Base-by-base conservation (phyloP, 2,113 vertebrate genomes). In the Otus sunia region DNA sequence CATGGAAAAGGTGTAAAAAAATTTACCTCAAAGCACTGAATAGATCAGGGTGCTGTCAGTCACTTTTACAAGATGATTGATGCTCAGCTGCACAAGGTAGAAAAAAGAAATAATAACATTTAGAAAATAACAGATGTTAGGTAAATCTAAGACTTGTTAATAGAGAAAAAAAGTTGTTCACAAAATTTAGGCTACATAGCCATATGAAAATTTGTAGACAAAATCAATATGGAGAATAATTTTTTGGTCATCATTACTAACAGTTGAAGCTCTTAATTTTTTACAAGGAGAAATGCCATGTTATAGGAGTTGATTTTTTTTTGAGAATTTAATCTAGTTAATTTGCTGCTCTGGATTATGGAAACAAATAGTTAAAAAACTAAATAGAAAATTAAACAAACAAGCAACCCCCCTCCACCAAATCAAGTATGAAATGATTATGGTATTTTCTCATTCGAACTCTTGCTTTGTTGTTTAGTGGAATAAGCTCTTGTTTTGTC, bases 321-420 rank as follows among this genome's bases (percentile, higher is more conserved):
- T 41, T 41, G 5, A 30, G 17, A 36, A 73, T 12, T 19, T 63
- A 5, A 27, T 25, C 12, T 58, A 76, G n/a, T 17, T 49, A 53
- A n/a, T 25, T 62, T 72, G 5, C 5, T 3, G 21, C 16, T 50
- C 5, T 72, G 23, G 14, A 29, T 26, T 73, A 59, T 49, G 27
- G 25, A 88, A 72, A 73, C 6, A 72, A 37, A 49, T 7, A 55
- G 3, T 11, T 60, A 88, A 69, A 89, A 66, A 41, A 41, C 5
- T 34, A 64, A 66, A 50, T 6, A 50, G 11, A 53, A 86, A 59
- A 77, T 68, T 0, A 81, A 86, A 47, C 6, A 83, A n/a, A 34
- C 2, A 55, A 29, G 21, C 7, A 56, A 25, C 10, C 8, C 3
- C 7, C 2, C 0, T 4, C 12, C 3, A 50, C 2, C 22, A 43